phyloP scores from a whole-genome alignment of 2,888 invertebrate genomes.

The Horisme vitalbata region DNA sequence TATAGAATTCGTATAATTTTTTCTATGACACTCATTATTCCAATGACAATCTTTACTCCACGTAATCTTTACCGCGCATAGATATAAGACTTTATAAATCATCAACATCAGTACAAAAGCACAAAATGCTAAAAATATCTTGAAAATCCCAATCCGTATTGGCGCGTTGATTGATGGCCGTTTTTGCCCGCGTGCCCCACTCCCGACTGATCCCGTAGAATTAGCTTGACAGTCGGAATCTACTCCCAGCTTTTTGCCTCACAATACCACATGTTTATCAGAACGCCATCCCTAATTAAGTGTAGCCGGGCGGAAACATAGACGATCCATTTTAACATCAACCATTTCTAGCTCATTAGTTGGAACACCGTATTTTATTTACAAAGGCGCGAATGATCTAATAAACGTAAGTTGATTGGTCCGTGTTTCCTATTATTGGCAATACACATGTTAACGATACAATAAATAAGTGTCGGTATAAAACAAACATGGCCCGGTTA shows the following conservation, averaged over 20 bases:
- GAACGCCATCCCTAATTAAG: conserved; percentile 65
- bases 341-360: conserved; percentile 37
- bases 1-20: too few relatives aligned
- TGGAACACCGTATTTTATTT: conserved; percentile 29
- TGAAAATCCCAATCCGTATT: conserved; percentile 49
- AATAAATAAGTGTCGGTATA: conserved; percentile 51
- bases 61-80: too few relatives aligned
- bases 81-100: background rate
- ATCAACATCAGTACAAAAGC: background rate
- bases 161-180: conserved; percentile 67
- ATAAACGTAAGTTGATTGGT: conserved; percentile 38
- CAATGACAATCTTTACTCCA: too few relatives aligned
- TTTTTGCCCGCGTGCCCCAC: conserved; percentile 73
- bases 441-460: conserved; percentile 50
- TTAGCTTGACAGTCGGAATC: conserved; percentile 77
- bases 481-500: conserved; percentile 63
- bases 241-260: conserved; percentile 71
- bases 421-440: conserved; percentile 38
- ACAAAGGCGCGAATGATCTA: conserved; percentile 36
- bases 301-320: conserved; percentile 66
- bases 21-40: too few relatives aligned
- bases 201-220: conserved; percentile 64
- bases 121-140: conserved; percentile 53
- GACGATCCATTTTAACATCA: conserved; percentile 34
- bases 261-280: conserved; percentile 72